Evolutionary conservation across 2,797 vertebrate species (phyloP), one percentile per base, ranked within the genome.

Genomic region (Huso huso): DNA sequence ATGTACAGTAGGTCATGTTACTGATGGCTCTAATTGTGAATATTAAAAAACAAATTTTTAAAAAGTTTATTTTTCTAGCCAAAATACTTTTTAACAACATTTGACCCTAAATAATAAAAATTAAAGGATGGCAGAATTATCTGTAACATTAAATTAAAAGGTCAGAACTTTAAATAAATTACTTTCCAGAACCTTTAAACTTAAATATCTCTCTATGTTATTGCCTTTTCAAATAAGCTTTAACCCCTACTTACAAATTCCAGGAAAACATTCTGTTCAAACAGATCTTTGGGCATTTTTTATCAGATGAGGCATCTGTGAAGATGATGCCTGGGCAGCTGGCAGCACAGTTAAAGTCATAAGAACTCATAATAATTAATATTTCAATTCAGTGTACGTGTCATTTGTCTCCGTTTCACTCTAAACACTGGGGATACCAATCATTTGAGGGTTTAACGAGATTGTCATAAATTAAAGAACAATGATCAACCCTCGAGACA

Each of bases 401-500:
- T 78, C 69, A 74, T 85, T 87, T 82, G 78, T 89, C 85, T 87
- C 82, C 79, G 75, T 74, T 87, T 69, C 81, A 80, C 72, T 75
- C 70, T 55, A 2, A 68, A 72, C 84, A 83, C 85, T 1, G 74
- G 86, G 83, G 85, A 83, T 70, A 75, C 53, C 75, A 75, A 76
- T 77, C 77, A 78, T 75, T 84, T 81, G 75, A 72, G 75, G 53
- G 77, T 78, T 78, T 82, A 88, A 84, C 81, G 81, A 83, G 82
- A 70, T 71, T 51, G 66, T 78, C 83, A 77, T 89, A 86, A 89
- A 86, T 83, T 77, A 78, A 51, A 57, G 73, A 80, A 81, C 79
- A 78, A 79, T 83, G 84, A 87, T 79, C 76, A 82, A 74, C 83
- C 80, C 84, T 79, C 74, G 84, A 86, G 83, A 83, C 79, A 80